phyloP scores from a whole-genome alignment of 1,140 invertebrate genomes.

The Penaeus indicus region DNA sequence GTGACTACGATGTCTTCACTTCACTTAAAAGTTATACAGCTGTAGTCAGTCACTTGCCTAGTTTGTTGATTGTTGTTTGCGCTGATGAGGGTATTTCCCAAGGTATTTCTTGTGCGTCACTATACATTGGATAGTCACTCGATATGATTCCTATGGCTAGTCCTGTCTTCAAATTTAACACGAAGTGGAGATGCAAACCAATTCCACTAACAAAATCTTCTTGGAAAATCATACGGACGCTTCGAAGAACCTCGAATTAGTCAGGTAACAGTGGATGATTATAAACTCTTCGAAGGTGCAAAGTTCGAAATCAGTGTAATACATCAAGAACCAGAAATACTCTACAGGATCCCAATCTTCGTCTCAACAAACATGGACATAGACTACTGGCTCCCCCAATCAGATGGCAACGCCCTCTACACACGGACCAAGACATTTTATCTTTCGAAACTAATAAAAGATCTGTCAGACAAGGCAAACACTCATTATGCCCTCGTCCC shows the following conservation, averaged over 20 bases:
- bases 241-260: conserved; percentile 12
- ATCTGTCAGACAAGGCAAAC: too few relatives aligned
- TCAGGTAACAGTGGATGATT: background rate
- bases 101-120: too few relatives aligned
- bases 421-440: background rate
- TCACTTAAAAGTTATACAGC: too few relatives aligned
- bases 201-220: conserved; percentile 2
- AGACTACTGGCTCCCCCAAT: conserved; percentile 8
- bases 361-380: conserved; percentile 10
- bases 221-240: background rate
- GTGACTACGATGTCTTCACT: too few relatives aligned
- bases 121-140: too few relatives aligned
- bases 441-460: background rate
- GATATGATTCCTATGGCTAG: too few relatives aligned
- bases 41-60: too few relatives aligned
- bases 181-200: background rate
- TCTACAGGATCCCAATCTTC: background rate
- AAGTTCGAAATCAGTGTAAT: conserved; percentile 12
- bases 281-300: background rate
- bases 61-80: too few relatives aligned
- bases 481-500: too few relatives aligned
- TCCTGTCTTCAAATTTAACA: too few relatives aligned
- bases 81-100: too few relatives aligned
- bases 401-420: background rate
- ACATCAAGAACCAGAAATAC: background rate